These are phyloP conservation scores for Heliconius nattereri DNA, from an alignment of 1,140 invertebrate species.

Conservation along the genomic window DNA sequence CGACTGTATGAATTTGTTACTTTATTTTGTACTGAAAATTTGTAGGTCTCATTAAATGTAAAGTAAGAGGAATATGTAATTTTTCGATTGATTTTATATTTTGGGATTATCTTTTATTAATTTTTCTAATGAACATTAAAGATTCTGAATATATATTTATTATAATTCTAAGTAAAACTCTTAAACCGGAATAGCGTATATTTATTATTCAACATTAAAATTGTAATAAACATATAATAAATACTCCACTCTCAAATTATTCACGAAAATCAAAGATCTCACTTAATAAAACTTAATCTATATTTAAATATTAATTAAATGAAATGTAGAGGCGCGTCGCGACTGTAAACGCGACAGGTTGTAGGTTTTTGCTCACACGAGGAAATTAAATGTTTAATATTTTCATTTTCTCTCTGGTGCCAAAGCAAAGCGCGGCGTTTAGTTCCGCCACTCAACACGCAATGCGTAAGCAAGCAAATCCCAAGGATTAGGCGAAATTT, in stretches of 20 bases:
- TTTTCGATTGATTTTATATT: neutral
- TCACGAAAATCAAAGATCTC: too few species aligned
- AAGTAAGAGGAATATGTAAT: neutral
- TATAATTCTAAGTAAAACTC: too few species aligned
- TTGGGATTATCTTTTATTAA: neutral
- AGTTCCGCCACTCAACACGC: neutral
- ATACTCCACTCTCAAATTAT: too few species aligned
- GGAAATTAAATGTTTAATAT: neutral
- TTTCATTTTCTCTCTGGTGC: neutral
- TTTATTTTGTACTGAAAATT: constrained; percentile 10
- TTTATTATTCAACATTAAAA: too few species aligned
- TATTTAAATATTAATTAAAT: too few species aligned
- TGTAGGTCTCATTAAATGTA: neutral
- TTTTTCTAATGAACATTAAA: neutral
- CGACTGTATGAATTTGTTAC: constrained; percentile 1
- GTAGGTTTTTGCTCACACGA: too few species aligned
- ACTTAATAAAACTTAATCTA: too few species aligned
- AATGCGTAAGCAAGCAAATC: neutral
- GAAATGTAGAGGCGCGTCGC: too few species aligned
- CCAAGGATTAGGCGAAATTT: neutral
- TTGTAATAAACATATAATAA: too few species aligned
- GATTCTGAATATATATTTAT: too few species aligned
- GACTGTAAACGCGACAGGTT: too few species aligned
- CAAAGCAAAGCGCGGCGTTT: neutral
- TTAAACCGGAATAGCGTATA: too few species aligned